A percentile compares a stretch with the other conserved stretches of the same genome.
phyloP scores from a whole-genome alignment of 2,113 vertebrate species.

The Gallinago paraguaiae region DNA sequence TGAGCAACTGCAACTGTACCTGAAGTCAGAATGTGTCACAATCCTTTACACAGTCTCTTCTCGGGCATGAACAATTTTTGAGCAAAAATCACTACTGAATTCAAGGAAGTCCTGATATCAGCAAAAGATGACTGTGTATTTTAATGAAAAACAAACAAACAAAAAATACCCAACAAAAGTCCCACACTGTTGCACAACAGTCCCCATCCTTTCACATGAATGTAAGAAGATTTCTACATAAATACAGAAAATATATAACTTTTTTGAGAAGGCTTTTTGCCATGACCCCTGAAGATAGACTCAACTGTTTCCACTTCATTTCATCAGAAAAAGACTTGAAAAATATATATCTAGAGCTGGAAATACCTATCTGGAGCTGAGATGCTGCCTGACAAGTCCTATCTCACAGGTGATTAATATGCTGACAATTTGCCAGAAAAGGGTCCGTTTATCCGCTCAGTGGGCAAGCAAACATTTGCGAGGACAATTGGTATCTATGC shows the following conservation, averaged over 20 bases:
- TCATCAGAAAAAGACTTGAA: background rate
- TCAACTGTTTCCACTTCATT: background rate
- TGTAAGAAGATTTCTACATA: background rate
- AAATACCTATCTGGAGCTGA: background rate
- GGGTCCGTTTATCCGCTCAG: background rate
- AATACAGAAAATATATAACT: background rate
- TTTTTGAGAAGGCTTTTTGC: background rate
- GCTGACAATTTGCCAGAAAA: background rate
- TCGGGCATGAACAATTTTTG: background rate
- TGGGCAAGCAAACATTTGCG: conserved; percentile 28
- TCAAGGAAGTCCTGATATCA: background rate
- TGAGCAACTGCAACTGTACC: background rate
- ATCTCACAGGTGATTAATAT: background rate
- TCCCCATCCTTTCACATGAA: background rate
- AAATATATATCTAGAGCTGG: background rate
- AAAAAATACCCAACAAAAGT: background rate
- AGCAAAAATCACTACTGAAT: background rate
- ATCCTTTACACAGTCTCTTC: background rate
- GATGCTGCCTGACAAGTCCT: background rate
- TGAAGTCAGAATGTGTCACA: background rate
- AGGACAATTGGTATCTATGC: conserved; percentile 4
- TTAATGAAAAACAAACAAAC: background rate
- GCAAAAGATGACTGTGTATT: background rate
- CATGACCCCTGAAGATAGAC: background rate
- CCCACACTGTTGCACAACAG: background rate